Base-by-base conservation (phyloP, 1,140 invertebrate genomes). In the Solenopsis fugax region DNA sequence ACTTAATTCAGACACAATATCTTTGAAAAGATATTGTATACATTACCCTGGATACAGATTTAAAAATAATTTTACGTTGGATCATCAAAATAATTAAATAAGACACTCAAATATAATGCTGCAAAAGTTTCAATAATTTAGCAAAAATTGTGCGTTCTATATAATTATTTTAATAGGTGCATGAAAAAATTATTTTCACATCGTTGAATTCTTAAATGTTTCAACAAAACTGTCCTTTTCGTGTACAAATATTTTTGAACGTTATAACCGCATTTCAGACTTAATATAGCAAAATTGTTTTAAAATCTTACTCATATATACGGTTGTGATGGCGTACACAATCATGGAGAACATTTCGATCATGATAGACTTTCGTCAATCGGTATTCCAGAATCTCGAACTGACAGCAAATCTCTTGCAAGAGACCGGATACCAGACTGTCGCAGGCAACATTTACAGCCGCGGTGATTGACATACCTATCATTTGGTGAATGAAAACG, bases 371-470 rank as follows among this genome's bases (percentile, higher is more conserved):
- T 45, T 78, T 77, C 12, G 21, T 85, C n/a, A 90, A 73, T 12
- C 89, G 73, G 1, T 85, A 41, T 58, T 89, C 58, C 9, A 90
- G 34, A 34, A 90, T 89, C 60, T 84, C 64, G 3, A 90, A 45
- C 54, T 90, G 90, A 12, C 81, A 85, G 6, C 87, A 87, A 0
- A 88, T 64, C 41, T 88, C 81, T 16, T 87, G 77, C n/a, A 91
- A 24, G 4, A 91, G 45, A 16, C 89, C 89, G 12, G 56, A 82
- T n/a, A 91, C 52, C 12, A 90, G 13, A 10, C 54, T 72, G 16
- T 91, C 90, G 1, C 54, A 58, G 0, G 90, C 85, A 12, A 80
- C 72, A 12, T 91, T 87, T 0, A 58, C 21, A 5, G 24, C 12
- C 0, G 89, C 82, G 0, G 24, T 13, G 0, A 87, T 73, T 2